Evolutionary conservation across 2,797 vertebrate species (phyloP).

Genomic region (Sebastes nivosus): DNA sequence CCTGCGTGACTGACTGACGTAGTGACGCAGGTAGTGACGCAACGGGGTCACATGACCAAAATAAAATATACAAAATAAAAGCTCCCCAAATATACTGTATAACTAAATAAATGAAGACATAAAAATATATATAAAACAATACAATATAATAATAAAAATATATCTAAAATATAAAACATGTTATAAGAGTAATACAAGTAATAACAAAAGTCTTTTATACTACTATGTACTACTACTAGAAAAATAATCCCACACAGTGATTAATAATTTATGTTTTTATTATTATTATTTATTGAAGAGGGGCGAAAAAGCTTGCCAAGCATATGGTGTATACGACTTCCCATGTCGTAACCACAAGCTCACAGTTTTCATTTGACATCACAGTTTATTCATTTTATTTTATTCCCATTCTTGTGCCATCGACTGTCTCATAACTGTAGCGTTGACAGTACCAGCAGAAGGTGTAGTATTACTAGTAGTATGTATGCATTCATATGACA

Average conservation of each 20-base stretch:
- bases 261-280: neutral
- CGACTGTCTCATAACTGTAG: neutral
- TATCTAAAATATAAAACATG: neutral
- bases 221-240: neutral
- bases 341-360: too few species aligned
- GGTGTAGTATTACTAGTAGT: too few species aligned
- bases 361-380: too few species aligned
- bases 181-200: neutral
- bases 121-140: neutral
- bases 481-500: neutral
- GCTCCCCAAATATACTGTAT: too few species aligned
- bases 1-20: neutral
- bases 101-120: neutral
- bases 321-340: too few species aligned
- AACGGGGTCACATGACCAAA: neutral
- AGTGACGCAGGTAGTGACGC: neutral
- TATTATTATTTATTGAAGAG: neutral
- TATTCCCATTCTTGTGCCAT: too few species aligned
- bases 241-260: neutral
- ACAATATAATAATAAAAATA: neutral
- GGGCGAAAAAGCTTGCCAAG: too few species aligned
- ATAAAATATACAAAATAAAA: neutral
- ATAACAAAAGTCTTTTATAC: accelerated
- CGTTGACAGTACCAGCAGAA: too few species aligned
- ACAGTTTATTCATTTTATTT: too few species aligned